A percentile compares a stretch with the other conserved stretches of the same genome.
Evolutionary conservation across 2,888 invertebrate species (phyloP).

Genomic region (Ennomos fuscantarius): DNA sequence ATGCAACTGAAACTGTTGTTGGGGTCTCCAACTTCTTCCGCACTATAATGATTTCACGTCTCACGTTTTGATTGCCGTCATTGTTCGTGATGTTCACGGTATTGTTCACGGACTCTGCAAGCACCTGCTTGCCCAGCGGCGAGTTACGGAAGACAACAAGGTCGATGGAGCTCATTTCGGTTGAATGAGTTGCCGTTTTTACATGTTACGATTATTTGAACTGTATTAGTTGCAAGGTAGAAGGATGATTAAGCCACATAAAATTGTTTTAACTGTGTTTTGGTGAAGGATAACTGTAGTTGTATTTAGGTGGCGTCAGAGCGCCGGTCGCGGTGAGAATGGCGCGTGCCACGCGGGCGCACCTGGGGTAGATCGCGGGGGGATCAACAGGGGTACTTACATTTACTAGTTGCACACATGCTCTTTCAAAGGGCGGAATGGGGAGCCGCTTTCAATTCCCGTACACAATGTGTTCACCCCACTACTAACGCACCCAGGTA

Average conservation of each 20-base stretch:
- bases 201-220: constrained; percentile 72
- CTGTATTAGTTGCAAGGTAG: constrained; percentile 57
- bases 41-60: constrained; percentile 83
- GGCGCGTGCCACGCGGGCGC: constrained; percentile 82
- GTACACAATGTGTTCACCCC: constrained; percentile 44
- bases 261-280: constrained; percentile 10
- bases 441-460: constrained; percentile 61
- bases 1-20: constrained; percentile 73
- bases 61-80: constrained; percentile 62
- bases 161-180: constrained; percentile 84
- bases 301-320: constrained; percentile 74
- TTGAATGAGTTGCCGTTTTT: constrained; percentile 65
- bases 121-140: constrained; percentile 86
- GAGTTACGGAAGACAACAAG: constrained; percentile 86
- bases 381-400: constrained; percentile 84
- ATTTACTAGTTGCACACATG: constrained; percentile 82
- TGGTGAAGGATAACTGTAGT: constrained; percentile 50
- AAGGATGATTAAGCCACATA: constrained; percentile 59
- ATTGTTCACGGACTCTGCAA: constrained; percentile 87
- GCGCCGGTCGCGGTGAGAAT: constrained; percentile 80
- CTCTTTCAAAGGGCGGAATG: constrained; percentile 77
- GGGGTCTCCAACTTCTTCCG: constrained; percentile 76
- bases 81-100: constrained; percentile 82
- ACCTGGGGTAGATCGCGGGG: constrained; percentile 82
- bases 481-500: constrained; percentile 39